Conservation (phyloP, 1,140 invertebrate species). For the Aphidius ervi region DNA sequence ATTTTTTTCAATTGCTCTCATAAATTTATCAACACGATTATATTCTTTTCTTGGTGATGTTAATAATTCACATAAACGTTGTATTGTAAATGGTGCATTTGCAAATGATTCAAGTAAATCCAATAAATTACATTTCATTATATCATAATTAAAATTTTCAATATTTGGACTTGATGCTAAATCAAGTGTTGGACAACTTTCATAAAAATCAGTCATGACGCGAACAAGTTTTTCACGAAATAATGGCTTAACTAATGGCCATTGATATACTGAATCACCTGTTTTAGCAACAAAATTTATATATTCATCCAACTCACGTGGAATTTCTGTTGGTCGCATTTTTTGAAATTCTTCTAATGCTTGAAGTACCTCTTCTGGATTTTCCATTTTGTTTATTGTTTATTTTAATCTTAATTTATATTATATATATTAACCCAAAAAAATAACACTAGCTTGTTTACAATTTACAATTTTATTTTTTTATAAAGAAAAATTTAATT, state of each 20-base stretch:
- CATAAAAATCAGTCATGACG: slow-evolving; percentile 83
- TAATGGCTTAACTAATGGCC: slow-evolving; percentile 81
- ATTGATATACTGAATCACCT: slow-evolving; percentile 90
- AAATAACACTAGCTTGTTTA: no score
- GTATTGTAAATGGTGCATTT: slow-evolving; percentile 93
- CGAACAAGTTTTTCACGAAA: slow-evolving; percentile 81
- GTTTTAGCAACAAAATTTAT: slow-evolving; percentile 87
- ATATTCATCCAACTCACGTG: slow-evolving; percentile 86
- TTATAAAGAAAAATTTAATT: no score
- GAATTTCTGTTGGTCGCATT: slow-evolving; percentile 76
- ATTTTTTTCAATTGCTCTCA: slow-evolving; percentile 92
- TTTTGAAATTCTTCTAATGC: slow-evolving; percentile 81
- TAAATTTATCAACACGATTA: slow-evolving; percentile 91
- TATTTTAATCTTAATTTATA: not conserved
- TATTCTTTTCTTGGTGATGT: slow-evolving; percentile 91
- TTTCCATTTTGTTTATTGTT: slow-evolving; percentile 61
- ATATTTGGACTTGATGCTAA: slow-evolving; percentile 83
- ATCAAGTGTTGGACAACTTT: slow-evolving; percentile 68
- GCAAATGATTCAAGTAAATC: slow-evolving; percentile 78
- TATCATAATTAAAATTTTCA: slow-evolving; percentile 85
- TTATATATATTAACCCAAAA: not conserved
- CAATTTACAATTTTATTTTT: no score
- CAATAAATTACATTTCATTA: slow-evolving; percentile 79
- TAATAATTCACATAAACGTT: slow-evolving; percentile 90
- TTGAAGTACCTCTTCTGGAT: slow-evolving; percentile 78